phyloP scores from a whole-genome alignment of 2,113 vertebrate genomes.

The Silurus meridionalis region DNA sequence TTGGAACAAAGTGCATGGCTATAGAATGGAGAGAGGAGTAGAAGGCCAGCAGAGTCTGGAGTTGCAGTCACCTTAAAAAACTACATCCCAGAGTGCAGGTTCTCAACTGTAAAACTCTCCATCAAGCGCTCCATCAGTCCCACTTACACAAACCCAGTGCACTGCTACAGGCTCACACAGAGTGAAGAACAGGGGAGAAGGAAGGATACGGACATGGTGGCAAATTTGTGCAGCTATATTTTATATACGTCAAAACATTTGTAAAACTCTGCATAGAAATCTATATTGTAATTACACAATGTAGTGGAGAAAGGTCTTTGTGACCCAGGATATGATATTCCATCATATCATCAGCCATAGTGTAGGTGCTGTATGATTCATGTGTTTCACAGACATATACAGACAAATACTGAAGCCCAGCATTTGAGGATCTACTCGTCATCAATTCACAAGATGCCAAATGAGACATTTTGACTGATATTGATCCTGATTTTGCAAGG shows the following conservation, averaged over 20 bases:
- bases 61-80: background rate
- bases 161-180: background rate
- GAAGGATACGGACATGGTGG: background rate
- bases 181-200: background rate
- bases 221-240: background rate
- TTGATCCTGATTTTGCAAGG: background rate
- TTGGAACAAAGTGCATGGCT: slow-evolving; percentile 4
- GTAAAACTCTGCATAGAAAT: background rate
- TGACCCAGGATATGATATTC: background rate
- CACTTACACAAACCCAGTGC: background rate
- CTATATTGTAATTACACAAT: background rate
- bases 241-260: background rate
- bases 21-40: slow-evolving; percentile 1
- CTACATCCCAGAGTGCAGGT: background rate
- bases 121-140: background rate
- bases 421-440: background rate
- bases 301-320: background rate
- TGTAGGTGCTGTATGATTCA: background rate
- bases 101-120: background rate
- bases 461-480: background rate
- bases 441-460: background rate
- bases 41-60: background rate
- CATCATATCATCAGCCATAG: background rate
- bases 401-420: background rate
- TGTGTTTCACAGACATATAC: background rate